Conservation (phyloP, 2,113 vertebrate genomes). For the Balaeniceps rex region DNA sequence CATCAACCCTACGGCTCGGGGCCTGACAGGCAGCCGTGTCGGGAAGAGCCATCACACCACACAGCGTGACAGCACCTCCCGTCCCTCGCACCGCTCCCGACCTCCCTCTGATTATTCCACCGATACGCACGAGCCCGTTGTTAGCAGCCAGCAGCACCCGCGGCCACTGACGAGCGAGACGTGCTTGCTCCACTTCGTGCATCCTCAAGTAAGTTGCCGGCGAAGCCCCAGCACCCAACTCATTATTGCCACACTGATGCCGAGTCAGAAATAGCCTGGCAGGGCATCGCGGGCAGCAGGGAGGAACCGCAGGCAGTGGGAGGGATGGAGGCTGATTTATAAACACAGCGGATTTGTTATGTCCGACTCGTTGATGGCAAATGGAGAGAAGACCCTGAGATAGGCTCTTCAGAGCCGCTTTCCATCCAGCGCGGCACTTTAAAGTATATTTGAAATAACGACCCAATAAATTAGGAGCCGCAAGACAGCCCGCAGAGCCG, state of each 20-base stretch:
- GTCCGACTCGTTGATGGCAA: background rate
- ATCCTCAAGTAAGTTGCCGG: background rate
- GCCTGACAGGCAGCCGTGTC: accelerated
- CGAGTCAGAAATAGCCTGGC: background rate
- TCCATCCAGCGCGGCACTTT: accelerated
- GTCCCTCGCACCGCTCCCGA: accelerated
- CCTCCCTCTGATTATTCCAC: background rate
- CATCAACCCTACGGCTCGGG: background rate
- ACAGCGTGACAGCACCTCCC: background rate
- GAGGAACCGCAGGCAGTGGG: background rate
- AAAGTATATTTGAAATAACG: background rate
- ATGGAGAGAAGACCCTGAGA: background rate
- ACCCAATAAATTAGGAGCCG: background rate
- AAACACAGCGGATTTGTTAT: background rate
- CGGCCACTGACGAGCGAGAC: background rate
- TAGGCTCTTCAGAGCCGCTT: background rate
- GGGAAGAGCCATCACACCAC: accelerated
- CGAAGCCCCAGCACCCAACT: background rate
- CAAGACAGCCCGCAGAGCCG: accelerated
- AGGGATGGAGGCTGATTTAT: background rate
- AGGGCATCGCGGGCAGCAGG: background rate
- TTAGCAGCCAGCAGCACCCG: background rate
- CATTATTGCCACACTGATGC: background rate
- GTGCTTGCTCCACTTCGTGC: background rate
- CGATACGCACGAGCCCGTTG: background rate